A percentile compares a stretch with the other conserved stretches of the same genome.
Conservation (phyloP, 2,888 invertebrate genomes). For the Yponomeuta cagnagella region DNA sequence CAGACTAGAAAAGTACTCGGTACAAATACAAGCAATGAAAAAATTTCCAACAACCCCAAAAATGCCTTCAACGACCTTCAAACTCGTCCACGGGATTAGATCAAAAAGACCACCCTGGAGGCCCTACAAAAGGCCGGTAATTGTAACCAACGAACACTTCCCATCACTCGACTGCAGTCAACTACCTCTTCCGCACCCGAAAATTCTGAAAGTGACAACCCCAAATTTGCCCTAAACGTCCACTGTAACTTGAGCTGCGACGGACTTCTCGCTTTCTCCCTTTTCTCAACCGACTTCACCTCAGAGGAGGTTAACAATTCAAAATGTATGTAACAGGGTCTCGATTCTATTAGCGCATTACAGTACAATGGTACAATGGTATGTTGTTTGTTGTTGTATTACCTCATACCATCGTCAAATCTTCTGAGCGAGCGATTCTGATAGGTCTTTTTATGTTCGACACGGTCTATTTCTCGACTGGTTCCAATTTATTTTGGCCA, state of each 20-base stretch:
- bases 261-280: background rate
- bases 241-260: slow-evolving; percentile 5
- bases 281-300: background rate
- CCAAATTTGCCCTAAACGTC: slow-evolving; percentile 14
- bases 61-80: background rate
- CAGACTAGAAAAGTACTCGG: no score
- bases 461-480: no score
- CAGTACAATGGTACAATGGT: no score
- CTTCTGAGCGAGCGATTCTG: no score
- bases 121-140: background rate
- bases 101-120: background rate
- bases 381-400: no score
- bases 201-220: slow-evolving; percentile 18
- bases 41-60: background rate
- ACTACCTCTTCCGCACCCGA: slow-evolving; percentile 11
- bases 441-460: no score
- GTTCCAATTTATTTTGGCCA: no score
- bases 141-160: slow-evolving; percentile 11
- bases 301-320: no score
- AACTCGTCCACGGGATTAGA: background rate
- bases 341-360: no score
- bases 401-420: no score
- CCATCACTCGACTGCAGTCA: slow-evolving; percentile 12
- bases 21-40: no score
- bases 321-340: no score